Evolutionary conservation across 1,140 invertebrate genomes (phyloP), one percentile per base, ranked within the genome.

Genomic region (Vollenhovia emeryi): DNA sequence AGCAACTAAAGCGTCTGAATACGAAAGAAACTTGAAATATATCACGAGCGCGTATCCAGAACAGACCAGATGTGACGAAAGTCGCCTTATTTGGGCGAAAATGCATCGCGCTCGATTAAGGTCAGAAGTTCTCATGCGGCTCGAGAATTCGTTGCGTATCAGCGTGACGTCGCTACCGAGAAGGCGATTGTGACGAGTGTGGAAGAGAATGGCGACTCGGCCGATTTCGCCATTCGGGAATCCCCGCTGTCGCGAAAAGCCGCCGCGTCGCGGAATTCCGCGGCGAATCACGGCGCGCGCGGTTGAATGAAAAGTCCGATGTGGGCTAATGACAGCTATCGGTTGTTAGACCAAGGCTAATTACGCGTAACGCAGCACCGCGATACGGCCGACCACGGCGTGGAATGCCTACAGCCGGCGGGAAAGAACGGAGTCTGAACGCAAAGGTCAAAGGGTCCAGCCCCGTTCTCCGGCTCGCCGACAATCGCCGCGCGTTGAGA

Each of bases 281-380:
- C n/a, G 50, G 13, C 40, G 18, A n/a, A 48, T 3, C 43, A 27
- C 2, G 30, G 40, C 55, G 33, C 13, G 21, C 3, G 15, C 5
- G 24, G 7, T 21, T 75, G 86, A 88, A 82, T 85, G 86, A 66
- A 59, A 75, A 71, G 4, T 11, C 55, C 36, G 40, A 89, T 88
- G 59, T 76, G 30, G 75, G 87, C 48, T 88, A 89, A 88, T 43
- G 66, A 78, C 45, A 62, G 30, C 18, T 55, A 85, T 80, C 43
- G 76, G 62, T 87, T 30, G 59, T 89, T 60, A 75, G 45, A 27
- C 57, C 59, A 85, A 52, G 55, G 40, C 52, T 89, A 89, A 89
- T 89, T 89, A 66, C 75, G 50, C 48, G 40, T 71, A 82, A 57
- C 66, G 66, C 59, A 71, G 73, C 45, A 71, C 24, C 27, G 18